Evolutionary conservation across 2,113 vertebrate genomes (phyloP), one percentile per base, ranked within the genome.

Genomic region (Engystomops pustulosus): DNA sequence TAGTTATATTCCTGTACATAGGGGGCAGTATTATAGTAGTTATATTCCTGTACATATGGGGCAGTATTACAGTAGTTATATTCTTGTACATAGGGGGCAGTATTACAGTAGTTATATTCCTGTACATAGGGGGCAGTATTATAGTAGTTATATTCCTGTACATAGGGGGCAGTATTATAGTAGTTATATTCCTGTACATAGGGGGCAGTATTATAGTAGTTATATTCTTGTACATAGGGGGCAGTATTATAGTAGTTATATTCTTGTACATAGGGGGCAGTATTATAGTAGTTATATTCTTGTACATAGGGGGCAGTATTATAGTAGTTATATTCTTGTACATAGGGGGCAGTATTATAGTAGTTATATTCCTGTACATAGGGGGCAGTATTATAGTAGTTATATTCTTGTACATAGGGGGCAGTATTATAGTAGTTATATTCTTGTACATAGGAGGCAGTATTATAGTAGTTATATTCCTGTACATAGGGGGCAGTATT

Each of bases 381-480:
- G 38, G 8, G n/a, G 4, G 38, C 38, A 60, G 58, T 60, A 60
- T 60, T 60, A 60, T 60, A 60, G 58, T 60, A 60, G 58, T 60
- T 60, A 60, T 60, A 60, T 60, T 60, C 58, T 60, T 60, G 58
- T 60, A 60, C 9, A 60, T 60, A 55, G 58, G 58, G n/a, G 9
- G 58, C 58, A 60, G 58, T 60, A 60, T 60, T 60, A 60, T 60
- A 60, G 23, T 60, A 60, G 58, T 60, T 60, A 27, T 60, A 60
- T 60, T 60, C 58, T 27, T 60, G 58, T 60, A 60, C 9, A 60
- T 60, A 41, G 38, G 38, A 41, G 38, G 38, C 8, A 41, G 38
- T 41, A 41, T 41, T 41, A 41, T 41, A 41, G 53, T 58, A 58
- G 53, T 58, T 58, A 53, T 53, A 53, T 53, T 53, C 49, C 7